phyloP scores from a whole-genome alignment of 2,797 vertebrate genomes.

The Coluber constrictor region DNA sequence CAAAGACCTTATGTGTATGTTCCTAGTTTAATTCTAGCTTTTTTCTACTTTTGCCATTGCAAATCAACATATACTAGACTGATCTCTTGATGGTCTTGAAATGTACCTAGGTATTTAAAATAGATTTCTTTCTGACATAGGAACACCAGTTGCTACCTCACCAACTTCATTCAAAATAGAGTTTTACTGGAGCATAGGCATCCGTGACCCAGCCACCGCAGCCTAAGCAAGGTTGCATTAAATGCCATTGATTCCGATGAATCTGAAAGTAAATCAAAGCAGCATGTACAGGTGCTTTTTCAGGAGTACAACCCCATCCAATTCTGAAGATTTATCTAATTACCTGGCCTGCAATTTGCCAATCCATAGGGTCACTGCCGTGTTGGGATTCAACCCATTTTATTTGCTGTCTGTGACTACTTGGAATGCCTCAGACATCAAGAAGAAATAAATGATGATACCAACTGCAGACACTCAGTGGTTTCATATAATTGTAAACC shows the following conservation, averaged over 20 bases:
- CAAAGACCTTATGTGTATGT: background rate
- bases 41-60: background rate
- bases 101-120: background rate
- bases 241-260: background rate
- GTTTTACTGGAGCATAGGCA: background rate
- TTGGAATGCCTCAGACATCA: background rate
- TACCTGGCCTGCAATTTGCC: background rate
- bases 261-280: background rate
- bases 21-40: background rate
- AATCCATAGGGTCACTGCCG: background rate
- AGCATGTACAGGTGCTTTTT: background rate
- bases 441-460: background rate
- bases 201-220: background rate
- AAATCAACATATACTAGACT: background rate
- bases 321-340: background rate
- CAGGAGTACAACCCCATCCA: background rate
- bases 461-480: background rate
- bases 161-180: background rate
- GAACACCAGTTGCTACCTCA: background rate
- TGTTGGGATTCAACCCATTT: background rate
- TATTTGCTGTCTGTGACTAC: background rate
- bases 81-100: background rate
- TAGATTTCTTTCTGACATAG: background rate
- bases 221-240: background rate
- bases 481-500: background rate